Conservation (phyloP, 1,140 invertebrate genomes). For the Rhagoletis zephyria region DNA sequence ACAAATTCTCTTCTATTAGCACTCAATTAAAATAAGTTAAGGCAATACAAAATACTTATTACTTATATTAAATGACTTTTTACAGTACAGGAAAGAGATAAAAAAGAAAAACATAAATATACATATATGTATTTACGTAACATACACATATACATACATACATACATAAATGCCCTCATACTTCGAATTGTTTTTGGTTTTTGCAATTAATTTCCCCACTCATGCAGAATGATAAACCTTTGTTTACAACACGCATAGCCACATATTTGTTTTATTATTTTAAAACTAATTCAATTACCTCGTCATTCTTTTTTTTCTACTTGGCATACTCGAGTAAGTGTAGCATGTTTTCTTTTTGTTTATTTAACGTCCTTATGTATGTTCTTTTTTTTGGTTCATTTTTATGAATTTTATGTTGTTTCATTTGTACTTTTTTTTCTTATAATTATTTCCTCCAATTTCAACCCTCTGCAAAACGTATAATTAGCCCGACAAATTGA, state of each 20-base stretch:
- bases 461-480: slow-evolving; percentile 34
- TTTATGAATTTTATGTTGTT: slow-evolving; percentile 47
- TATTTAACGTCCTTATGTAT: neutral
- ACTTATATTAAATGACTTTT: neutral
- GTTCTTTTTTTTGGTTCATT: neutral
- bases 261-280: slow-evolving; percentile 34
- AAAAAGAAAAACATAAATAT: neutral
- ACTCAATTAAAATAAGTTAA: neutral
- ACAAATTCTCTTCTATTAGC: neutral
- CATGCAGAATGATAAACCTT: neutral
- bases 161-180: neutral
- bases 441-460: slow-evolving; percentile 49
- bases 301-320: slow-evolving; percentile 11
- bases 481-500: slow-evolving; percentile 49
- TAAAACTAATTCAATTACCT: slow-evolving; percentile 44
- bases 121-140: neutral
- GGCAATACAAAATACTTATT: neutral
- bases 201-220: neutral
- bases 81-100: neutral
- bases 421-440: slow-evolving; percentile 1
- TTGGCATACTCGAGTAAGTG: slow-evolving; percentile 9
- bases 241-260: slow-evolving; percentile 55
- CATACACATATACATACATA: neutral
- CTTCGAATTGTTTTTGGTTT: slow-evolving; percentile 53
- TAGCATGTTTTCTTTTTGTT: slow-evolving; percentile 15